Base-by-base conservation (phyloP, 2,888 invertebrate genomes). In the Azorinus chamasolen region DNA sequence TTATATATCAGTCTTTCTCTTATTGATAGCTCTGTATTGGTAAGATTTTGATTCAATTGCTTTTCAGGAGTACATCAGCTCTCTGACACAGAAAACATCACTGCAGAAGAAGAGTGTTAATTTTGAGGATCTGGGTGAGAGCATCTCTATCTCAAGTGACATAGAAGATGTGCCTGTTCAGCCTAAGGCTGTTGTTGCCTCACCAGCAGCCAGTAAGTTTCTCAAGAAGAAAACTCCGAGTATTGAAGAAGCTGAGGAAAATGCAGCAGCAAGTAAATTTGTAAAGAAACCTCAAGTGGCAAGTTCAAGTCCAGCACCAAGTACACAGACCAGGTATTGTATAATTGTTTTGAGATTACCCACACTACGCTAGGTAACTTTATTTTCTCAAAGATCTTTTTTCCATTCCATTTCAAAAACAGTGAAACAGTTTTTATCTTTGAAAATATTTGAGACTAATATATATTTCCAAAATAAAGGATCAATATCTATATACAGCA, bases 91-190 rank as follows among this genome's bases (percentile, higher is more conserved):
- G 73, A 89, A 87, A 68, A 88, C 88, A 5, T 66, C 84, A 10
- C 85, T 86, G 61, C 84, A 87, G 53, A 84, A 83, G 25, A 87
- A 84, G 41, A 77, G 77, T 37, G 87, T 87, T 1, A 88, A 86
- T 53, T 89, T 89, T 81, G 88, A 89, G 65, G 89, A 89, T 45
- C 73, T 83, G 48, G 89, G 89, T 4, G 90, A 90, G n/a, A 77
- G 76, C 58, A 87, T 90, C 16, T 89, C 89, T 6, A 87, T 90
- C 14, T 89, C 90, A 0, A 90, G 89, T 83, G 86, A 88, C 53
- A 73, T 82, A 45, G 78, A 86, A 61, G 68, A 84, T 75, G 41
- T 70, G 27, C 57, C 77, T 46, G 27, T 71, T 16, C 24, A 71
- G 57, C n/a, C 70, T 25, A 70, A 75, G 51, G 75, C 82, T 25